phyloP scores from a whole-genome alignment of 2,888 invertebrate species.

The Lepidocyrtoides sp. region DNA sequence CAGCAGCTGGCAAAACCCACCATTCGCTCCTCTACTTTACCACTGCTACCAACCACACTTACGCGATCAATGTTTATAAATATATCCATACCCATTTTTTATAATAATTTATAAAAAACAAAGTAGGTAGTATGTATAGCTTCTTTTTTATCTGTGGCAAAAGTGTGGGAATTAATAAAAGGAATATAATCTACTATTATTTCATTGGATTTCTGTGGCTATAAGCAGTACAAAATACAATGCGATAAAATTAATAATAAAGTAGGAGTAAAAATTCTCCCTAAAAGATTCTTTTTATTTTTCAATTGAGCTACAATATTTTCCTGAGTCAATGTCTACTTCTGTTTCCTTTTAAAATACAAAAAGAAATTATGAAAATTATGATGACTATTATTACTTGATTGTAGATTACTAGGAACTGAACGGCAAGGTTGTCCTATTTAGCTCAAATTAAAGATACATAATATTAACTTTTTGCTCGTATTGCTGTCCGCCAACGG shows the following conservation, averaged over 20 bases:
- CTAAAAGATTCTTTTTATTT: neutral
- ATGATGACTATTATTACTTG: slow-evolving; percentile 16
- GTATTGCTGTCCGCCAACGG: too few relatives aligned
- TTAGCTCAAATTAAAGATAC: neutral
- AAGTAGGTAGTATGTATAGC: neutral
- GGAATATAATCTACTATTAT: slow-evolving; percentile 26
- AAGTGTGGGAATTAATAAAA: slow-evolving; percentile 55
- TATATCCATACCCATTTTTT: neutral
- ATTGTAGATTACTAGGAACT: slow-evolving; percentile 27
- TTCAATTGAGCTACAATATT: neutral
- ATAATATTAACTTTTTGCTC: neutral
- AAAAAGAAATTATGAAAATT: neutral
- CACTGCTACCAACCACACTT: slow-evolving; percentile 48
- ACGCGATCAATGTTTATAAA: neutral
- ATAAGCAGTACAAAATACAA: neutral
- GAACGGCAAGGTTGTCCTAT: neutral
- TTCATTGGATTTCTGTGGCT: slow-evolving; percentile 16
- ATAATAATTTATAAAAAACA: neutral
- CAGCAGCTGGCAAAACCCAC: slow-evolving; percentile 55
- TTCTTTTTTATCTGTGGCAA: slow-evolving; percentile 10
- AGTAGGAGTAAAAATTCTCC: neutral
- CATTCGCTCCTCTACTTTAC: slow-evolving; percentile 46
- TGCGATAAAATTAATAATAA: slow-evolving; percentile 24
- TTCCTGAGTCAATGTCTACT: neutral
- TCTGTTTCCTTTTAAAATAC: neutral